Base-by-base conservation (phyloP, 2,113 vertebrate species). In the Oryzias woworae region DNA sequence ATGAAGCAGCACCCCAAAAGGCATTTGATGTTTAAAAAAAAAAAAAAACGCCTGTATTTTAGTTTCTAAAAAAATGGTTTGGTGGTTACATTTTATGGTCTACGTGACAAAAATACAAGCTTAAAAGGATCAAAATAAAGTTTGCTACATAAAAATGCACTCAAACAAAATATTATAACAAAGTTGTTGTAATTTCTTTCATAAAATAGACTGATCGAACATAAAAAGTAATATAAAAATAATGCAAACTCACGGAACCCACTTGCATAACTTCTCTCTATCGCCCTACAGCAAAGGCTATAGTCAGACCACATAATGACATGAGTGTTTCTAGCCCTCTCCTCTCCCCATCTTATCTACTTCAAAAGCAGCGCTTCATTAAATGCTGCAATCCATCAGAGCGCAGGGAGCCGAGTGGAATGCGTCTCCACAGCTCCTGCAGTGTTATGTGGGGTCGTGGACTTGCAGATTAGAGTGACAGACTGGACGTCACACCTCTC, bases 291-390 rank as follows among this genome's bases (percentile, higher is more conserved):
- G 80, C 31, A 7, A 43, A 53, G 52, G 69, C 57, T 20, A 46
- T n/a, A 24, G 56, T 56, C 71, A 24, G 14, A 54, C 63, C 79
- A 69, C 71, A 77, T 75, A 77, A 82, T 73, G 65, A 74, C 81
- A 78, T 68, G 72, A 85, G 80, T 67, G 61, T 82, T 79, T 79
- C 41, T 20, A 65, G 71, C 61, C 66, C 78, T 73, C 73, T 52
- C 69, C 74, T 65, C 73, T 66, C 53, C 64, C 59, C 78, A 66
- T 82, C 85, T 80, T 80, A 83, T 81, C 78, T 73, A 76, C 83
- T 87, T 84, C 83, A 87, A 87, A 87, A 75, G 81, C 72, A 70
- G 78, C 59, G 62, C 79, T 84, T 77, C 78, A 82, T 87, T 82
- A 78, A 82, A 80, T 28, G 23, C 78, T 5, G 50, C 76, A 74